Conservation (phyloP, 1,140 invertebrate genomes). For the Drosophila novamexicana region DNA sequence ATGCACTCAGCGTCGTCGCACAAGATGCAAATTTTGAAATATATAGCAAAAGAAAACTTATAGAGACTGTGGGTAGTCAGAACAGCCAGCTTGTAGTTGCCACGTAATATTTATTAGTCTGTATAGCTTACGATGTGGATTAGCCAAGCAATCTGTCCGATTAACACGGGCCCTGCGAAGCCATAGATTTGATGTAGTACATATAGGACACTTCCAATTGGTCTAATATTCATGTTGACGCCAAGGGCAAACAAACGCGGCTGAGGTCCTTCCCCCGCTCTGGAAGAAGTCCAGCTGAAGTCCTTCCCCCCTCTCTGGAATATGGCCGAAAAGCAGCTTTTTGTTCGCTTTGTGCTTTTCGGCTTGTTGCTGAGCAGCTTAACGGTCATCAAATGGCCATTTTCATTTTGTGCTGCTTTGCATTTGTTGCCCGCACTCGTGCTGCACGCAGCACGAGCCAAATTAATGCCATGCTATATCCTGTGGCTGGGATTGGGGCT, state of each 20-base stretch:
- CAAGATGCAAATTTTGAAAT: conserved; percentile 38
- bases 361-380: conserved; percentile 37
- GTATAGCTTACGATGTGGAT: conserved; percentile 16
- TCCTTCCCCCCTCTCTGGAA: not conserved
- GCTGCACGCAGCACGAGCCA: conserved; percentile 18
- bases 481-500: conserved; percentile 7
- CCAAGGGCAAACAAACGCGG: conserved; percentile 39
- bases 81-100: conserved; percentile 20
- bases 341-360: not conserved
- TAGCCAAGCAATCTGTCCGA: conserved; percentile 7
- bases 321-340: not conserved
- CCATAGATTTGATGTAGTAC: conserved; percentile 6
- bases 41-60: conserved; percentile 17
- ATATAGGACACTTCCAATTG: conserved; percentile 54
- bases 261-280: not conserved
- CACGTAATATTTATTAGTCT: conserved; percentile 38
- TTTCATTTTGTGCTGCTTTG: conserved; percentile 43
- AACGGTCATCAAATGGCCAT: conserved; percentile 58
- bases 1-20: conserved; percentile 54
- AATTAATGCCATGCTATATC: conserved; percentile 55
- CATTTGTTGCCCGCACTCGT: conserved; percentile 21
- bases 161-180: not conserved
- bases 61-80: not conserved
- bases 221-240: conserved; percentile 72
- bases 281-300: not conserved